A percentile compares a stretch with the other conserved stretches of the same genome.
Conservation (phyloP, 2,888 invertebrate genomes). For the Sarcophaga variegata region DNA sequence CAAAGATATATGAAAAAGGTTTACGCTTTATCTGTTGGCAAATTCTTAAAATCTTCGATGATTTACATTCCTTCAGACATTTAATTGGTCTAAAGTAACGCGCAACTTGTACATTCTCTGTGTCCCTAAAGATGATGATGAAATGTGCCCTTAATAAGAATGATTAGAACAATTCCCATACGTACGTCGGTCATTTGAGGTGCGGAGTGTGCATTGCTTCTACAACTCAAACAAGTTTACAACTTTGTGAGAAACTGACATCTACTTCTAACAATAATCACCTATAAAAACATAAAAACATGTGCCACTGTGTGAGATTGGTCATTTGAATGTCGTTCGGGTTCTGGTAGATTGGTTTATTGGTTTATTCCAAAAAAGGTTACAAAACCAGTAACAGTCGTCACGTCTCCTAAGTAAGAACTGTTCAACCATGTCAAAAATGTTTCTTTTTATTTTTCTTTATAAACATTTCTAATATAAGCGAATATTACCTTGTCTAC, state of each 20-base stretch:
- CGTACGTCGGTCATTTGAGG: slow-evolving; percentile 47
- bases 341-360: slow-evolving; percentile 67
- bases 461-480: slow-evolving; percentile 33
- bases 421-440: slow-evolving; percentile 65
- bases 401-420: slow-evolving; percentile 66
- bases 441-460: slow-evolving; percentile 62
- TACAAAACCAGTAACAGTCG: slow-evolving; percentile 53
- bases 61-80: slow-evolving; percentile 36
- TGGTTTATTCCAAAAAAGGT: slow-evolving; percentile 55
- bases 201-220: slow-evolving; percentile 55
- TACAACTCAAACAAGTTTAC: slow-evolving; percentile 55
- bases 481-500: neutral
- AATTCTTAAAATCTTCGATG: slow-evolving; percentile 42
- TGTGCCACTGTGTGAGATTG: slow-evolving; percentile 62
- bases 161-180: slow-evolving; percentile 53
- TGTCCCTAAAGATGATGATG: slow-evolving; percentile 51
- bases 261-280: slow-evolving; percentile 55
- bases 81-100: slow-evolving; percentile 45
- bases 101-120: slow-evolving; percentile 41
- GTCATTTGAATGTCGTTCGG: slow-evolving; percentile 57
- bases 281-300: slow-evolving; percentile 56
- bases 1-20: slow-evolving; percentile 13
- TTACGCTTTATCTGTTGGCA: slow-evolving; percentile 28
- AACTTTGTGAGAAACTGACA: slow-evolving; percentile 57
- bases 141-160: slow-evolving; percentile 48